Evolutionary conservation across 2,888 invertebrate species (phyloP).

Genomic region (Drosophila tripunctata): DNA sequence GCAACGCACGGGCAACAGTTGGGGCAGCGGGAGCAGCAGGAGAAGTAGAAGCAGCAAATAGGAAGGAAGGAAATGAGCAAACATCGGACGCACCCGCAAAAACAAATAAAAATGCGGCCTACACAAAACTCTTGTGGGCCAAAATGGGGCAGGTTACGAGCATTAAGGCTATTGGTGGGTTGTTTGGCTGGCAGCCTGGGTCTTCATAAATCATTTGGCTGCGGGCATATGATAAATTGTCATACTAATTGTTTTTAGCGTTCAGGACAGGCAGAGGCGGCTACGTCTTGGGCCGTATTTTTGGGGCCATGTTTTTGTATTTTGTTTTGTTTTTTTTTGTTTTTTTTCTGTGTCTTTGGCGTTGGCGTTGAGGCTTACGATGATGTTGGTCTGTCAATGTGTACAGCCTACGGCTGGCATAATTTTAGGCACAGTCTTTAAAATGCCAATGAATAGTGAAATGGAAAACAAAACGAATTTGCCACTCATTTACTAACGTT

Average conservation of each 20-base stretch:
- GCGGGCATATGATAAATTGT: slow-evolving; percentile 81
- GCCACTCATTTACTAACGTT: slow-evolving; percentile 58
- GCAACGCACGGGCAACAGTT: slow-evolving; percentile 54
- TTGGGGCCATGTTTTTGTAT: too few species aligned
- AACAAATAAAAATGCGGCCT: slow-evolving; percentile 61
- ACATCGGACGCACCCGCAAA: slow-evolving; percentile 72
- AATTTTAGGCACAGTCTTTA: slow-evolving; percentile 32
- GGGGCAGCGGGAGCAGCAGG: too few species aligned
- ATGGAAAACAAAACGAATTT: slow-evolving; percentile 47
- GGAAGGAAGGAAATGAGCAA: slow-evolving; percentile 73
- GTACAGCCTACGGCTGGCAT: slow-evolving; percentile 42
- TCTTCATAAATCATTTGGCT: slow-evolving; percentile 75
- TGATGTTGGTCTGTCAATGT: slow-evolving; percentile 37
- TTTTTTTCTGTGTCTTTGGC: slow-evolving; percentile 14
- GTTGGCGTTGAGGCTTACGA: slow-evolving; percentile 11
- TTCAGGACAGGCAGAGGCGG: slow-evolving; percentile 50
- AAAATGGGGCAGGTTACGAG: slow-evolving; percentile 18
- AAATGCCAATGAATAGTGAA: slow-evolving; percentile 49
- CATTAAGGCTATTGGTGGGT: slow-evolving; percentile 29
- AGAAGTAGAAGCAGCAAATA: slow-evolving; percentile 27
- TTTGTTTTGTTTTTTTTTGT: not conserved
- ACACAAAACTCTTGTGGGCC: slow-evolving; percentile 32
- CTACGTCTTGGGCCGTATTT: slow-evolving; percentile 28
- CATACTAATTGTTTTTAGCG: slow-evolving; percentile 81
- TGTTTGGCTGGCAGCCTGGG: slow-evolving; percentile 32